Evolutionary conservation across 2,113 vertebrate species (phyloP), one percentile per base, ranked within the genome.

Genomic region (Noturus placidus): DNA sequence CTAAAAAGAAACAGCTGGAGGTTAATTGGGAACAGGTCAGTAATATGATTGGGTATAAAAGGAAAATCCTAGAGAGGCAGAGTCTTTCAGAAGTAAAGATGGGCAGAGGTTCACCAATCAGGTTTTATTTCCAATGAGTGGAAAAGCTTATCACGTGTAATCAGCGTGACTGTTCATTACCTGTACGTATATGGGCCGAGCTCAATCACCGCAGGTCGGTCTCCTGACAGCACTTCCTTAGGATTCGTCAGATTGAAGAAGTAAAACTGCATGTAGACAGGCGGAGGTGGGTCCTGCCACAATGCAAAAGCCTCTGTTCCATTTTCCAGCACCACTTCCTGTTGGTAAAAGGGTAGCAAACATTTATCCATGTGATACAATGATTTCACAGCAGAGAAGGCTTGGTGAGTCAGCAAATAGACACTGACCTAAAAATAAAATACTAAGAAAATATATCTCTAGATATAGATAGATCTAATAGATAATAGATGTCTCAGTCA

Each of bases 161-260:
- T 4, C 50, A 52, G 1, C 38, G 22, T 14, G 30, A 0, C 56
- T 59, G 5, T 30, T 6, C 42, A 77, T 92, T 92, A 99, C 98
- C 97, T 96, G 95, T 99, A 99, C 1, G 97, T 99, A 89, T 99
- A 99, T 0, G 98, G 98, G 20, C 98, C 98, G 82, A 96, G 93
- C 94, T 99, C 96, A 84, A 95, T 87, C 42, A 99, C 94, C 0
- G 94, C 93, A 10, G 98, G 98, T 65, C 81, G 93, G 0, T 96
- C 95, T 0, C 98, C 98, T 5, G 88, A 86, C 80, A 99, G 93
- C 86, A 98, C 94, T 92, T 99, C 98, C 15, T 92, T 19, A 7
- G 98, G 97, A 46, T 99, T 99, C 38, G 96, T 97, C 91, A 99
- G 89, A 3, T 99, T 98, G 81, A 99, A 99, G 86, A 99, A 98